Conservation (phyloP, 2,113 vertebrate species). For the Parotia lawesii region DNA sequence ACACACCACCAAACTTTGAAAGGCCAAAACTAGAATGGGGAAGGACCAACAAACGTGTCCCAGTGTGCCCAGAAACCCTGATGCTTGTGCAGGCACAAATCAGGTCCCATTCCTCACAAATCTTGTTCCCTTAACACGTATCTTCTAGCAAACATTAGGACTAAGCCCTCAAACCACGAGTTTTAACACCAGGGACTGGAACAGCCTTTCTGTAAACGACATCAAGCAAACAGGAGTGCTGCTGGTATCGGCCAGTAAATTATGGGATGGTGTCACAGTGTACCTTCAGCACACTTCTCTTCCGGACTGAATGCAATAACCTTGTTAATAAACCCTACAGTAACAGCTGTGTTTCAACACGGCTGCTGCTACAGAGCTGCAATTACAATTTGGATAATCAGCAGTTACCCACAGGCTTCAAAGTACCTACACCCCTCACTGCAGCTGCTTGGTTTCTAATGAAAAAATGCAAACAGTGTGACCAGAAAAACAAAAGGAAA, state of each 20-base stretch:
- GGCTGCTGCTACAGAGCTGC: not conserved
- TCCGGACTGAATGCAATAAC: not conserved
- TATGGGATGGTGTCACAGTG: rapidly evolving
- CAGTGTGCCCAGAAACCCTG: not conserved
- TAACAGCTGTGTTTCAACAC: not conserved
- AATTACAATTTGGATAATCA: not conserved
- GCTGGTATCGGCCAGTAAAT: not conserved
- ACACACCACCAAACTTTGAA: not conserved
- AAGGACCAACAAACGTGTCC: rapidly evolving
- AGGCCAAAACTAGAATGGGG: not conserved
- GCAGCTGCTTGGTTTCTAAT: slow-evolving; percentile 1
- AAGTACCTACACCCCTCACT: not conserved
- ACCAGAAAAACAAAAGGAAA: not conserved
- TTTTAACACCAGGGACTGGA: not conserved
- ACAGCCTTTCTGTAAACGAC: not conserved
- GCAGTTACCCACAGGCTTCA: not conserved
- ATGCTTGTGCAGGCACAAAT: not conserved
- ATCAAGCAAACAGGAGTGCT: not conserved
- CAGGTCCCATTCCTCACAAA: not conserved
- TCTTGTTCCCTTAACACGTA: not conserved
- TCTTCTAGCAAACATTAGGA: not conserved
- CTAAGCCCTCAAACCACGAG: not conserved
- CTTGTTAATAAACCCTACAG: not conserved
- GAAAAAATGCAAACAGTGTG: not conserved
- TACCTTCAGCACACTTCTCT: not conserved